Percentiles rank a stretch among this genome's conserved stretches.
Conservation (phyloP, 2,797 vertebrate species). For the Crenichthys baileyi region DNA sequence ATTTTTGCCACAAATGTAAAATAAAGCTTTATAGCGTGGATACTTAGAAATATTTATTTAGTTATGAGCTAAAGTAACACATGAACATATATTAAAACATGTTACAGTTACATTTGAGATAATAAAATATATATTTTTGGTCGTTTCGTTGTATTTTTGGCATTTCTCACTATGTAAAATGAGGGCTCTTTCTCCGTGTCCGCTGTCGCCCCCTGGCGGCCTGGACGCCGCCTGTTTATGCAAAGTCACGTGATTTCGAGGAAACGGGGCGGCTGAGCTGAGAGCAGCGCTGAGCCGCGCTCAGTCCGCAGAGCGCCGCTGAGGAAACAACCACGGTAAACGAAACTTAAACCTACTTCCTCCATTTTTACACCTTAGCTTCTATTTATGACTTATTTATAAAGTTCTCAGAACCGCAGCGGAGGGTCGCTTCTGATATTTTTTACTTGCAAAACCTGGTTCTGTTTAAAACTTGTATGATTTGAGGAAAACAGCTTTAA, state of each 20-base stretch:
- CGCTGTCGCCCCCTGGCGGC: conserved; percentile 47
- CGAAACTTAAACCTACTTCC: conserved; percentile 57
- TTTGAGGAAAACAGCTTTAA: neutral
- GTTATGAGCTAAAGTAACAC: neutral
- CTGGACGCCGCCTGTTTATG: rapidly evolving
- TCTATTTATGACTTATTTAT: conserved; percentile 20
- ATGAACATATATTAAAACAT: neutral
- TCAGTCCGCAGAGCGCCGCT: neutral
- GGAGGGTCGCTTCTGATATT: too few species aligned
- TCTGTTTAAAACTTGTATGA: rapidly evolving
- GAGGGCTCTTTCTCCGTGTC: neutral
- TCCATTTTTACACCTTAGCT: neutral
- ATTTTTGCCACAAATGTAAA: neutral
- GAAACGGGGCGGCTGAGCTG: conserved; percentile 60
- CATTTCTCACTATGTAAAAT: neutral
- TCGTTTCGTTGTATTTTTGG: neutral
- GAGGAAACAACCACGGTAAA: conserved; percentile 66
- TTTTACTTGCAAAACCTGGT: neutral
- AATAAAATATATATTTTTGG: neutral
- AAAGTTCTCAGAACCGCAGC: conserved; percentile 1
- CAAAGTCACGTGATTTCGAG: conserved; percentile 83
- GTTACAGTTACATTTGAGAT: neutral
- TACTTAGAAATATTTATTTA: neutral
- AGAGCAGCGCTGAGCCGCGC: conserved; percentile 12
- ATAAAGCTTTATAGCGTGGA: neutral